Evolutionary conservation across 2,888 invertebrate species (phyloP).

Genomic region (Hydropsyche betteni): DNA sequence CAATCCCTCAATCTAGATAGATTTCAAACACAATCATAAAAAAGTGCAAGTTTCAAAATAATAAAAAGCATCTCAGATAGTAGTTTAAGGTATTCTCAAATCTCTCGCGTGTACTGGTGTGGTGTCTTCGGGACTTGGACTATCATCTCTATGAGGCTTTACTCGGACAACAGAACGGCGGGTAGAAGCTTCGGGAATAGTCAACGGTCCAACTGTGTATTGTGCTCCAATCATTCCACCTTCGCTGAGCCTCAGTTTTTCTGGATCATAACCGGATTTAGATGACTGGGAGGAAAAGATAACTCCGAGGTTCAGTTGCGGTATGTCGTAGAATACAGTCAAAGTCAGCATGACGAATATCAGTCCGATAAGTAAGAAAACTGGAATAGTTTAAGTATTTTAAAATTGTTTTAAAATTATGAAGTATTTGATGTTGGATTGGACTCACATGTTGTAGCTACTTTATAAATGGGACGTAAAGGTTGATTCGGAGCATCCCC

Average conservation of each 20-base stretch:
- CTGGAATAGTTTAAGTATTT: slow-evolving; percentile 62
- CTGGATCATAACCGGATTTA: slow-evolving; percentile 65
- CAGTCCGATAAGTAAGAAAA: slow-evolving; percentile 81
- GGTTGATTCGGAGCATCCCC: slow-evolving; percentile 80
- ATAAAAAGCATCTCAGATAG: neutral
- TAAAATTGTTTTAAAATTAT: slow-evolving; percentile 10
- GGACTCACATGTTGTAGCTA: slow-evolving; percentile 77
- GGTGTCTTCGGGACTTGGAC: slow-evolving; percentile 76
- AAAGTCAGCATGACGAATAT: slow-evolving; percentile 85
- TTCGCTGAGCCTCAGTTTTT: slow-evolving; percentile 73
- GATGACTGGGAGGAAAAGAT: slow-evolving; percentile 74
- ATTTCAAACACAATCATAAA: neutral
- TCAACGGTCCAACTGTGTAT: slow-evolving; percentile 57
- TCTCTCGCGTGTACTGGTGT: slow-evolving; percentile 70
- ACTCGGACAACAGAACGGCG: slow-evolving; percentile 72
- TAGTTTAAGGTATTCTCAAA: slow-evolving; percentile 64
- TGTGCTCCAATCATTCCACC: slow-evolving; percentile 56
- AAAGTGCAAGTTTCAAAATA: slow-evolving; percentile 4
- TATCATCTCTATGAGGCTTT: slow-evolving; percentile 72
- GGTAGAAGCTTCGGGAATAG: slow-evolving; percentile 49
- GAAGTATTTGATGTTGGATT: slow-evolving; percentile 50
- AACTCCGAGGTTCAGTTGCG: slow-evolving; percentile 84
- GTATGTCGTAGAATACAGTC: slow-evolving; percentile 88
- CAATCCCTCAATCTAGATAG: too few relatives aligned
- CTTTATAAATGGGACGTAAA: slow-evolving; percentile 84